phyloP scores from a whole-genome alignment of 2,797 vertebrate species.

The Esox lucius region DNA sequence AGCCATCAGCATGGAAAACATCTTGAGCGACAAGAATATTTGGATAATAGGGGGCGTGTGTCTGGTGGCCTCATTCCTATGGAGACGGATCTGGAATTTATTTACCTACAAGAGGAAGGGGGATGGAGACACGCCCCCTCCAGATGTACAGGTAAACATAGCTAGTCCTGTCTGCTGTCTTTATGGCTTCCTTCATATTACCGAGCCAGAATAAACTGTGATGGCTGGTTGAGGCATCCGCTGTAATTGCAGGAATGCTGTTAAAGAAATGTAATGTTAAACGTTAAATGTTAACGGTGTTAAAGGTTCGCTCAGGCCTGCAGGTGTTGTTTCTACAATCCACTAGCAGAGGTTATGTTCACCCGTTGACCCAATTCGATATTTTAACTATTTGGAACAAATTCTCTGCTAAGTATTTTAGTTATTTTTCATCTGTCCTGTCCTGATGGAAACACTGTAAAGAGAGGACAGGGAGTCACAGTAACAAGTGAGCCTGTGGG shows the following conservation, averaged over 20 bases:
- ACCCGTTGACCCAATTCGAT: background rate
- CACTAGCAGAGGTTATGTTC: background rate
- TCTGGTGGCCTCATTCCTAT: conserved; percentile 83
- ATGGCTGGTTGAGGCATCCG: background rate
- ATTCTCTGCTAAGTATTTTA: background rate
- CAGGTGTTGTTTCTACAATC: background rate
- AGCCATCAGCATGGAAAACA: conserved; percentile 75
- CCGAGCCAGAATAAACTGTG: background rate
- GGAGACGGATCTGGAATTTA: conserved; percentile 81
- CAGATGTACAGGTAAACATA: conserved; percentile 76
- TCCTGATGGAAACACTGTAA: background rate
- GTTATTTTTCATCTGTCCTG: background rate
- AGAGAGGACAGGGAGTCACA: background rate
- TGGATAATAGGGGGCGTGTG: conserved; percentile 87
- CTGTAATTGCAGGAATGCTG: background rate
- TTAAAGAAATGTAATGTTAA: background rate
- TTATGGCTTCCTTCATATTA: background rate
- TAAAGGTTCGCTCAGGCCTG: background rate
- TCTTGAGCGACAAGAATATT: conserved; percentile 79
- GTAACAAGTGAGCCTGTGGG: background rate
- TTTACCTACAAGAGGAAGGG: conserved; percentile 74
- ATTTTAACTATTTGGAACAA: background rate
- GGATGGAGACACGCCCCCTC: conserved; percentile 53
- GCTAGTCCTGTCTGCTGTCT: conserved; percentile 46
- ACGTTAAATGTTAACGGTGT: background rate